A percentile compares a stretch with the other conserved stretches of the same genome.
Evolutionary conservation across 2,888 invertebrate species (phyloP).

Genomic region (Stratiomys singularior): DNA sequence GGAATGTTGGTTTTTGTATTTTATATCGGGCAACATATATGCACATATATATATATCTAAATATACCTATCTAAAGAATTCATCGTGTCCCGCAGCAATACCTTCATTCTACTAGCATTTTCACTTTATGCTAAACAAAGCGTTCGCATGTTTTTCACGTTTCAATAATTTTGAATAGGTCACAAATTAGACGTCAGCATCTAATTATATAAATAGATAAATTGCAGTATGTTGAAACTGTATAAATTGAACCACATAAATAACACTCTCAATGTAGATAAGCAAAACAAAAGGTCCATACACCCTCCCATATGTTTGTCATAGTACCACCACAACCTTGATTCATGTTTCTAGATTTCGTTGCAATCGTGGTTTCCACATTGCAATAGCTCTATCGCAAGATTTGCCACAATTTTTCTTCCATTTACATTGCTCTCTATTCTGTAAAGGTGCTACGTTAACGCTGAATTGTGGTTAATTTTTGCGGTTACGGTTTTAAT

Average conservation of each 20-base stretch:
- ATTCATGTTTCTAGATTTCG: conserved; percentile 1
- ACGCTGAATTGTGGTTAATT: conserved; percentile 9
- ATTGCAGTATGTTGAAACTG: too few relatives aligned
- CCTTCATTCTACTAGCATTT: too few relatives aligned
- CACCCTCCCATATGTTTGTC: too few relatives aligned
- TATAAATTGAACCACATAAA: too few relatives aligned
- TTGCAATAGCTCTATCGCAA: neutral
- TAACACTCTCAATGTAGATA: too few relatives aligned
- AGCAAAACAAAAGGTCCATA: too few relatives aligned
- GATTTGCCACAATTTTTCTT: neutral
- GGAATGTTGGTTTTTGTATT: too few relatives aligned
- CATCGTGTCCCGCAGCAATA: too few relatives aligned
- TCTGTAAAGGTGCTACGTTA: neutral
- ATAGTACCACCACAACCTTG: neutral
- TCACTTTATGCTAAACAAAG: too few relatives aligned
- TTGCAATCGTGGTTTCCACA: conserved; percentile 4
- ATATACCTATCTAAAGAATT: too few relatives aligned
- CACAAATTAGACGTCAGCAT: neutral
- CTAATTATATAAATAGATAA: neutral
- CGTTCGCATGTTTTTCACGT: neutral
- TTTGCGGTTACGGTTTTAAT: neutral
- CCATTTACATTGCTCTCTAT: neutral
- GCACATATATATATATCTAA: too few relatives aligned
- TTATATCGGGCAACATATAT: too few relatives aligned
- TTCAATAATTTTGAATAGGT: neutral